phyloP scores from a whole-genome alignment of 2,113 vertebrate genomes.

The Phaethon lepturus region DNA sequence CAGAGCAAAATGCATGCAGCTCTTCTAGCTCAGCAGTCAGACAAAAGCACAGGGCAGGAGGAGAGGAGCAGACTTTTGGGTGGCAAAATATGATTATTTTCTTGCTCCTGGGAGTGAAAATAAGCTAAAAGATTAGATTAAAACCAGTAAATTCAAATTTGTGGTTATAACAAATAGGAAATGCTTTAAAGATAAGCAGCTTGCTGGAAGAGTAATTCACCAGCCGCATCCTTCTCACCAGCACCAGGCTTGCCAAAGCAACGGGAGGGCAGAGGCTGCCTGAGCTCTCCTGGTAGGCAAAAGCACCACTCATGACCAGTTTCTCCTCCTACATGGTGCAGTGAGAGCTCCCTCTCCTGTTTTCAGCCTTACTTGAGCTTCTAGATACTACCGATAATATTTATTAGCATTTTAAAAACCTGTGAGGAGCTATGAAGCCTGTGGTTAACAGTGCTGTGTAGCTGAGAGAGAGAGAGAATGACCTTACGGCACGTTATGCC shows the following conservation, averaged over 20 bases:
- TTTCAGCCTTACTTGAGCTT: neutral
- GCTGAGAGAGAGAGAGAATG: neutral
- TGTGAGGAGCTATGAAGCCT: neutral
- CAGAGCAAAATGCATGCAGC: neutral
- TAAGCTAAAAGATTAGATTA: neutral
- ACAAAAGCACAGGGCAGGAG: neutral
- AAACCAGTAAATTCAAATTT: neutral
- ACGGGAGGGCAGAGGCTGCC: neutral
- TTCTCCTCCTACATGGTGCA: neutral
- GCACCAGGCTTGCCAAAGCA: neutral
- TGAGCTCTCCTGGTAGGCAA: neutral
- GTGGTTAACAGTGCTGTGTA: neutral
- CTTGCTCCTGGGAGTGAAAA: neutral
- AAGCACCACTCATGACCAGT: neutral
- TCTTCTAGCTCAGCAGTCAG: neutral
- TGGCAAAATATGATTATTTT: neutral
- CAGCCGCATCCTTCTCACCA: neutral
- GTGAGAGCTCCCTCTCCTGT: conserved; percentile 42
- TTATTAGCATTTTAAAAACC: neutral
- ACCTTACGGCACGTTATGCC: fast-evolving
- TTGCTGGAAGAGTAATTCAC: neutral
- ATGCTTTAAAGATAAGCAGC: neutral
- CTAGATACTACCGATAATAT: neutral
- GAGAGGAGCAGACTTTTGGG: neutral
- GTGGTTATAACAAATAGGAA: neutral